Evolutionary conservation across 2,113 vertebrate genomes (phyloP).

Genomic region (Strigops habroptila): DNA sequence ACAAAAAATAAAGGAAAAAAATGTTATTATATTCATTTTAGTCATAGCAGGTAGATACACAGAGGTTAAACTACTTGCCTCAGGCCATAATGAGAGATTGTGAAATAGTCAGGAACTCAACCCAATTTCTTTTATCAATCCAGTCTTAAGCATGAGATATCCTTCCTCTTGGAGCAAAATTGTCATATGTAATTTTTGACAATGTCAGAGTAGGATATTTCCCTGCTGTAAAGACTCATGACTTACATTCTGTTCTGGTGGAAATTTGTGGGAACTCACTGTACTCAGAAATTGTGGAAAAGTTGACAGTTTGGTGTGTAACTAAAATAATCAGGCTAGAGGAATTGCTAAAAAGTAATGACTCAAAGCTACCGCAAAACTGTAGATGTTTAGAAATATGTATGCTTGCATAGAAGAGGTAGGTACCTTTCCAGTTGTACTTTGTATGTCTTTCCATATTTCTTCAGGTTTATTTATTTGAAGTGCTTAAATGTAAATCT

Average conservation of each 20-base stretch:
- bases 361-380: not conserved
- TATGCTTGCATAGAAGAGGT: not conserved
- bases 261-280: not conserved
- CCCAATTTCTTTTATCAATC: not conserved
- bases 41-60: slow-evolving; percentile 14
- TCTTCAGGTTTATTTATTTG: not conserved
- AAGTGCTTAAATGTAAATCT: not conserved
- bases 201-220: not conserved
- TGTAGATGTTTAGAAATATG: not conserved
- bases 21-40: slow-evolving; percentile 19
- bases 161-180: not conserved
- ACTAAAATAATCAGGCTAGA: not conserved
- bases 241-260: not conserved
- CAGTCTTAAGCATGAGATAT: not conserved
- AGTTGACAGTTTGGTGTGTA: not conserved
- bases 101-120: slow-evolving; percentile 1
- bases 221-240: not conserved
- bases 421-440: not conserved
- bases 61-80: slow-evolving; percentile 37
- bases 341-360: not conserved
- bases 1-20: slow-evolving; percentile 6
- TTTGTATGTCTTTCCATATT: not conserved
- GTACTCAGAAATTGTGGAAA: not conserved
- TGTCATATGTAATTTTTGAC: slow-evolving; percentile 8
- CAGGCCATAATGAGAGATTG: not conserved